These are phyloP conservation scores for Neuroscelio doddi DNA, from an alignment of 2,888 invertebrate genomes.

Conservation along the genomic window DNA sequence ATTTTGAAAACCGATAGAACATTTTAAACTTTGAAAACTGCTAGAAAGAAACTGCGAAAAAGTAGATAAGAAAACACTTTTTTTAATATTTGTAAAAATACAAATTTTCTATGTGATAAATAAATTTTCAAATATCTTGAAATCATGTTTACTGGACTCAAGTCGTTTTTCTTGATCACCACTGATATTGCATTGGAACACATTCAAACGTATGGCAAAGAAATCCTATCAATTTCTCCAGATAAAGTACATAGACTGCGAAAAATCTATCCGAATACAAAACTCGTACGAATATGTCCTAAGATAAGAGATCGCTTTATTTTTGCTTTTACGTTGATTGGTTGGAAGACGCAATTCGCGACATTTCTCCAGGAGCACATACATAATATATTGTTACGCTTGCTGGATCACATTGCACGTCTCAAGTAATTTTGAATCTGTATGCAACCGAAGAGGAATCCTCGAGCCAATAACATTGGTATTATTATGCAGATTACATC, in stretches of 20 bases:
- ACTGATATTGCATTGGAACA: no score
- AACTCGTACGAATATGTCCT: background rate
- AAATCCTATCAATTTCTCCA: no score
- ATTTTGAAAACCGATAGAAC: no score
- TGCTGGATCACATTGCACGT: slow-evolving; percentile 45
- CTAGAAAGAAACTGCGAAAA: no score
- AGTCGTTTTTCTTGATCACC: no score
- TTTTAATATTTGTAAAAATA: no score
- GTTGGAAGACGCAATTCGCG: slow-evolving; percentile 23
- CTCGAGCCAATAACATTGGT: slow-evolving; percentile 65
- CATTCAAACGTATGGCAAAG: no score
- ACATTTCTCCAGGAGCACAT: slow-evolving; percentile 28
- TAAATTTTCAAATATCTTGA: no score
- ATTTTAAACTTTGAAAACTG: no score
- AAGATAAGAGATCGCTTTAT: slow-evolving; percentile 14
- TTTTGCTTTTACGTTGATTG: slow-evolving; percentile 37
- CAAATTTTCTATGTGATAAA: no score
- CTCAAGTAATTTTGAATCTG: slow-evolving; percentile 69
- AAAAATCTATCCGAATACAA: background rate
- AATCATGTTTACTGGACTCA: no score
- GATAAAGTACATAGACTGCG: background rate
- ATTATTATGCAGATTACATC: slow-evolving; percentile 71
- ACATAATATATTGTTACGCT: slow-evolving; percentile 45
- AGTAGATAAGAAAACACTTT: no score
- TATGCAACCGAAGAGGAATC: slow-evolving; percentile 67